phyloP scores from a whole-genome alignment of 2,888 invertebrate species.

The Agrotis clavis region DNA sequence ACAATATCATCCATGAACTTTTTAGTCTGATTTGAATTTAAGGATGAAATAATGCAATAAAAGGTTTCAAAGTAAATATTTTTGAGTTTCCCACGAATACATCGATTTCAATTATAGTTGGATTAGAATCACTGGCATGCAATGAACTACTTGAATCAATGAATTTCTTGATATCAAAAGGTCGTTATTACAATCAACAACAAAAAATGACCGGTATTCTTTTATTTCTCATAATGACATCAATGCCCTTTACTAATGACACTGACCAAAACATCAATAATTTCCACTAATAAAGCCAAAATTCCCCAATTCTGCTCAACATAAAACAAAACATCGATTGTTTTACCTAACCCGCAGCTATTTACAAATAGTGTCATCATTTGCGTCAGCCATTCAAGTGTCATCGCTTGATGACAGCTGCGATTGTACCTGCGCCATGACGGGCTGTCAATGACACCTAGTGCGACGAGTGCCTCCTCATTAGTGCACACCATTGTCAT shows the following conservation, averaged over 20 bases:
- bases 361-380: conserved; percentile 52
- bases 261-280: background rate
- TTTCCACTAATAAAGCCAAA: background rate
- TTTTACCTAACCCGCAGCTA: conserved; percentile 38
- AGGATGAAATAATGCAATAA: background rate
- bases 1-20: too few species aligned
- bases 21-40: too few species aligned
- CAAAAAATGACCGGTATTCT: background rate
- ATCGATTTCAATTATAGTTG: background rate
- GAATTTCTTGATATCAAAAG: background rate
- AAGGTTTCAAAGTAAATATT: background rate
- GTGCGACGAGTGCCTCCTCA: conserved; percentile 47
- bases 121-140: background rate
- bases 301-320: background rate
- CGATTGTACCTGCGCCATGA: conserved; percentile 55
- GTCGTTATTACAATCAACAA: background rate
- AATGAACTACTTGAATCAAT: background rate
- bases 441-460: conserved; percentile 61
- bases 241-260: background rate
- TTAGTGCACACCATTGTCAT: conserved; percentile 46
- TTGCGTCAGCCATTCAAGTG: conserved; percentile 60
- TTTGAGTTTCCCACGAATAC: background rate
- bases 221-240: background rate
- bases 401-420: conserved; percentile 44
- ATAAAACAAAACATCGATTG: conserved; percentile 37